A percentile compares a stretch with the other conserved stretches of the same genome.
phyloP scores from a whole-genome alignment of 1,140 invertebrate genomes.

The Subanguina moxae region DNA sequence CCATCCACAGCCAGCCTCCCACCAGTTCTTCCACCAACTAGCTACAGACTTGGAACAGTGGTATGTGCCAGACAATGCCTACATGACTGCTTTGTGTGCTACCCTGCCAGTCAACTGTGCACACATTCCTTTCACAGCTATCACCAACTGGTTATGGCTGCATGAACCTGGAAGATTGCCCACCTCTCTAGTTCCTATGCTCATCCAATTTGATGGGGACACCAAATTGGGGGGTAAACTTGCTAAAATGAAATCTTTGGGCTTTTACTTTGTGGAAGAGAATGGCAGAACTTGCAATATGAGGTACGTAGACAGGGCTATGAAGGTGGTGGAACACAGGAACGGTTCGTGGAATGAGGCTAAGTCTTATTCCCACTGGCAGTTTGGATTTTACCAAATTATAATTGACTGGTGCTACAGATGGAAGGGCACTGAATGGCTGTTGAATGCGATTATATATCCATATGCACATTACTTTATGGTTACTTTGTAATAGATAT shows the following conservation, averaged over 20 bases:
- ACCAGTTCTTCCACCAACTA: conserved; percentile 25
- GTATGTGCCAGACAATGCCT: conserved; percentile 29
- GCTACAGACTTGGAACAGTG: conserved; percentile 23
- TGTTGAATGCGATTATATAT: conserved; percentile 46
- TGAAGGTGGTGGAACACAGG: conserved; percentile 1
- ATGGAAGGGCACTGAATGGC: conserved; percentile 29
- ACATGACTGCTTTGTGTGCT: conserved; percentile 39
- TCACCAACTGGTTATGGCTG: conserved; percentile 57
- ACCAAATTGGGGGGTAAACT: conserved; percentile 55
- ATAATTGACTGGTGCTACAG: conserved; percentile 51
- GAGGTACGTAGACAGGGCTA: background rate
- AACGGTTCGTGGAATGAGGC: background rate
- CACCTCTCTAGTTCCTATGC: conserved; percentile 21
- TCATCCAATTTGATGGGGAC: conserved; percentile 57
- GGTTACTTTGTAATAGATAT: conserved; percentile 47
- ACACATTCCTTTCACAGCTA: conserved; percentile 41
- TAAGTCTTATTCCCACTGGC: conserved; percentile 45
- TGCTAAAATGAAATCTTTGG: conserved; percentile 45
- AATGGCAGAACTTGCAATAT: conserved; percentile 41
- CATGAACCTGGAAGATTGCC: conserved; percentile 28
- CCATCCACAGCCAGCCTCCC: conserved; percentile 17
- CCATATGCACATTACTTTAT: conserved; percentile 57
- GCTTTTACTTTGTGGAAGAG: conserved; percentile 52
- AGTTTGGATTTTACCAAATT: conserved; percentile 52
- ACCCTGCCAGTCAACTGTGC: conserved; percentile 23